Base-by-base conservation (phyloP, 1,140 invertebrate genomes). In the Brachionus paranguensis region DNA sequence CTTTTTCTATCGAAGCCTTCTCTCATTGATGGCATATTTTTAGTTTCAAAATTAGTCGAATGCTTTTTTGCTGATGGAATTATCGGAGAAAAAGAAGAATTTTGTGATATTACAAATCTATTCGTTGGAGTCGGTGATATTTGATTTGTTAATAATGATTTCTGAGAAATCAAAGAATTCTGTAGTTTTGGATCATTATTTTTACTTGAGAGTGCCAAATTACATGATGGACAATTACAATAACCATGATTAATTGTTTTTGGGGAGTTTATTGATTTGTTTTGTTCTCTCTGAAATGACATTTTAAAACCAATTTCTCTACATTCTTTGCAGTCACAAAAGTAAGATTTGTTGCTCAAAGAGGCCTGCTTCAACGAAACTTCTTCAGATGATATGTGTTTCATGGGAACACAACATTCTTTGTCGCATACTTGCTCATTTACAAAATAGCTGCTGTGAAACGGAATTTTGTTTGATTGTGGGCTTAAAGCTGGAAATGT, bases 301-400 rank as follows among this genome's bases (percentile, higher is more conserved):
- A 43, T 45, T 8, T 43, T 45, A 72, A 4, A n/a, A 7, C 10
- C 7, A 2, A 74, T 14, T 17, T 76, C 45, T 33, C 24, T 76
- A n/a, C 72, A 76, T 50, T 76, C 72, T 53, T 76, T 76, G 27
- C 72, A 76, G 12, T 76, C 72, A n/a, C 72, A 76, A 76, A 50
- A 76, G 11, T 50, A n/a, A 24, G 45, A 76, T 33, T 47, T 47
- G 17, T 14, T 47, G 24, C 8, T 74, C 45, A 41, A 24, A n/a
- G 8, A 8, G 8, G 8, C 0, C 6, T 76, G 43, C 10, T 50
- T 50, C 4, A 37, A 24, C 5, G 27, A 20, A 7, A 47, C 12
- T 74, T 3, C 33, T 12, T 27, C 14, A 7, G 24, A 27, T 53
- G 24, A 5, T 27, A 76, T n/a, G 14, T 45, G n/a, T 12, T 76